phyloP scores from a whole-genome alignment of 2,113 vertebrate species.

The Oreochromis spilurus region DNA sequence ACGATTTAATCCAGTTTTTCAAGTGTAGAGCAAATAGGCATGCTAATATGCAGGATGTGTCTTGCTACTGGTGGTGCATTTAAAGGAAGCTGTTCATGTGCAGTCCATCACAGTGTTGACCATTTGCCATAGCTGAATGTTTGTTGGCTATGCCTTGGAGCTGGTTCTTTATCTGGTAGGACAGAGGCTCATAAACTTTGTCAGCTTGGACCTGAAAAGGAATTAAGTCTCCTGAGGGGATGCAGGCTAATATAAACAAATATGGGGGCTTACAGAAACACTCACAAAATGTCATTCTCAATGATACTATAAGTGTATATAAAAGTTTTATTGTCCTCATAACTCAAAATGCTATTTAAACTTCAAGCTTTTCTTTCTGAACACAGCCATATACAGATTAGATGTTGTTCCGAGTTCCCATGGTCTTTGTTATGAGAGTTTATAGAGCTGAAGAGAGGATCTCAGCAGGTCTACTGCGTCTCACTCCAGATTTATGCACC shows the following conservation, averaged over 20 bases:
- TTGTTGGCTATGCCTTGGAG: not conserved
- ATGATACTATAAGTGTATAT: not conserved
- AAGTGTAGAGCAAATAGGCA: not conserved
- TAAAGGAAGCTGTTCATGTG: not conserved
- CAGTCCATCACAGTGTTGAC: not conserved
- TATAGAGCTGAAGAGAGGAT: not conserved
- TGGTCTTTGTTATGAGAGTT: not conserved
- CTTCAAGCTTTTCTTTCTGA: not conserved
- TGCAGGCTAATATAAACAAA: not conserved
- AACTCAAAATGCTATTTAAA: not conserved
- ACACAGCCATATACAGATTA: not conserved
- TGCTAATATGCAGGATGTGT: not conserved
- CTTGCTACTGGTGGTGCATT: not conserved
- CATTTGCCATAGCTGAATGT: not conserved
- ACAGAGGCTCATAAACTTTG: not conserved
- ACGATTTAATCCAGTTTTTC: not conserved
- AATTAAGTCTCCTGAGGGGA: not conserved
- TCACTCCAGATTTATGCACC: not conserved
- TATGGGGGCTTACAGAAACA: not conserved
- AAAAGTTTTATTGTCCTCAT: not conserved
- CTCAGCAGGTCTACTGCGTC: not conserved
- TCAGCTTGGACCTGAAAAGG: not conserved
- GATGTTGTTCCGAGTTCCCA: not conserved
- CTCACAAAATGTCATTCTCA: not conserved
- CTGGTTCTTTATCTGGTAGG: not conserved